A percentile compares a stretch with the other conserved stretches of the same genome.
Evolutionary conservation across 1,140 invertebrate species (phyloP).

Genomic region (Orchesella cincta): DNA sequence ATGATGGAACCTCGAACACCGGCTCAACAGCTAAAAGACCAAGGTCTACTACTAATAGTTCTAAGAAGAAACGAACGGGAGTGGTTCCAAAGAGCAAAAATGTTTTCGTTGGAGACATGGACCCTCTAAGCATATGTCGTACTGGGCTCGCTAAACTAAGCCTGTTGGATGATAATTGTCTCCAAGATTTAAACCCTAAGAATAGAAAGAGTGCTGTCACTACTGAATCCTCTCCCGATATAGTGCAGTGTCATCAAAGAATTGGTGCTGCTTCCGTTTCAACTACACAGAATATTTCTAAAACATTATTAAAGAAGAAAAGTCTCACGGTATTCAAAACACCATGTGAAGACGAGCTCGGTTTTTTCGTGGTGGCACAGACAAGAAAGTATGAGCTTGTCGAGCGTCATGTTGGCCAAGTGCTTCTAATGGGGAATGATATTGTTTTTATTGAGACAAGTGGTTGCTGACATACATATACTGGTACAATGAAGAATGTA

Average conservation of each 20-base stretch:
- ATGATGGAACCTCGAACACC: neutral
- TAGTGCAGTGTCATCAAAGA: constrained; percentile 27
- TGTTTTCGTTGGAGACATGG: constrained; percentile 17
- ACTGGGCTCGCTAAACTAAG: neutral
- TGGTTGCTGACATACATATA: constrained; percentile 2
- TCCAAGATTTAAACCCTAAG: neutral
- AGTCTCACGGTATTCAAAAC: constrained; percentile 34
- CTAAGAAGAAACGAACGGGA: neutral
- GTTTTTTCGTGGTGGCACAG: constrained; percentile 59
- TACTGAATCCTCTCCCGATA: neutral
- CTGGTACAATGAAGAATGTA: neutral
- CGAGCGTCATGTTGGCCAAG: constrained; percentile 72
- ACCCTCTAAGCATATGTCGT: neutral
- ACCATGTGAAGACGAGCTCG: constrained; percentile 36
- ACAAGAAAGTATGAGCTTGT: constrained; percentile 67
- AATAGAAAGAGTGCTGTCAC: neutral
- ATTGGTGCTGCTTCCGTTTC: neutral
- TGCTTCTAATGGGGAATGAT: constrained; percentile 83
- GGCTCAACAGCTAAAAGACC: neutral
- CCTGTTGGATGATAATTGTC: neutral
- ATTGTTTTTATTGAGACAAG: constrained; percentile 64
- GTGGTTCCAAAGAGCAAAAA: neutral
- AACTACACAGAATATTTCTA: neutral
- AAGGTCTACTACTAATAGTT: neutral
- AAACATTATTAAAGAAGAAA: constrained; percentile 33